Evolutionary conservation across 2,888 invertebrate species (phyloP), one percentile per base, ranked within the genome.

Genomic region (Dusona sp.): DNA sequence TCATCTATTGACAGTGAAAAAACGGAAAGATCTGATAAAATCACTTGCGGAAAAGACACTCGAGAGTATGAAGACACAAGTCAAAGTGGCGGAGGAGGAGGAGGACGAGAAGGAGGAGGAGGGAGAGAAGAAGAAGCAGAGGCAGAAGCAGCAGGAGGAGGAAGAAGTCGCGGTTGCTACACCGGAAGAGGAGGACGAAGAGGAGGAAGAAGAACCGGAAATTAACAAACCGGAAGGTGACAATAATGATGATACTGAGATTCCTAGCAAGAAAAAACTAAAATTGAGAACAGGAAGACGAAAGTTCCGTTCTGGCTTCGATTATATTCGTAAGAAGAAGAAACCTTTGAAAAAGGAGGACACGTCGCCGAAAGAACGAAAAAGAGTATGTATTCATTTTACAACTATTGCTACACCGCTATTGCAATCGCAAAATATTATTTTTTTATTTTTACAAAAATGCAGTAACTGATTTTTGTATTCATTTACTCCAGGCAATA

Each of bases 311-410:
- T 97, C 97, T 19, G 97, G 97, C 9, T 98, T 98, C 93, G 98
- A 98, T 95, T 98, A 98, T 89, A 97, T 98, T 86, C 95, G 98
- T 51, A 98, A 98, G 92, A 98, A 98, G 95, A 98, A 98, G 94
- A 97, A 97, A 92, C 96, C 96, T 67, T 94, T 95, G 1, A 95
- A 95, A 90, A 96, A 96, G 92, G 96, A 96, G 88, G 95, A 95
- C 64, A 83, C 87, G 92, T 91, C 88, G 93, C 94, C 89, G 94
- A 95, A 94, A 93, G 95, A 91, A 94, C 95, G 87, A 93, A 96
- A 92, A 85, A 90, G 93, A 90, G 94, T 94, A 90, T 51, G 85
- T 85, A 29, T 29, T 61, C 7, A 16, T 61, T 13, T 25, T 16
- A 16, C 13, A 13, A 29, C 29, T 13, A 4, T 57, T 25, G 22